Conservation (phyloP, 2,797 vertebrate genomes). For the Petrocephalus schoutedeni region DNA sequence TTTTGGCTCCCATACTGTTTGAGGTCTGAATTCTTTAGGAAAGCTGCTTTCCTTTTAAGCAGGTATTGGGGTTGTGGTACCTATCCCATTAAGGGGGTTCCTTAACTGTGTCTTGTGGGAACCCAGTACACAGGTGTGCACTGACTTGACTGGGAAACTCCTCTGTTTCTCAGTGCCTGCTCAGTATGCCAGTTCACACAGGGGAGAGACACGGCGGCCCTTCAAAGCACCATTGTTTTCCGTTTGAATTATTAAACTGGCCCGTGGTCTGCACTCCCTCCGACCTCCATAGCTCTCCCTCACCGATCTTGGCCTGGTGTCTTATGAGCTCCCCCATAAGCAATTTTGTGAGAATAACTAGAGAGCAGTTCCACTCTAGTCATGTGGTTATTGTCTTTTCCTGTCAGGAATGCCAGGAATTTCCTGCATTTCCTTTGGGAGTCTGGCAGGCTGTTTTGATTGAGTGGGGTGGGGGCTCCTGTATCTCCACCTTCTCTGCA, state of each 20-base stretch:
- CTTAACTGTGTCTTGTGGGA: not conserved
- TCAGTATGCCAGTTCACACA: conserved; percentile 1
- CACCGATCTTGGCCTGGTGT: not conserved
- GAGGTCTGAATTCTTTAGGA: not conserved
- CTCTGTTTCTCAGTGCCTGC: not conserved
- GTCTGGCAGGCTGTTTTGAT: not conserved
- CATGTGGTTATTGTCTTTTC: conserved; percentile 70
- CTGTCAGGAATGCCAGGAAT: conserved; percentile 72
- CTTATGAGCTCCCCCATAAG: not conserved
- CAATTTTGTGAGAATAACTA: not conserved
- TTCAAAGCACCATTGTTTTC: conserved; percentile 51
- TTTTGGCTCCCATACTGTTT: not conserved
- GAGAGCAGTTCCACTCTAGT: conserved; percentile 44
- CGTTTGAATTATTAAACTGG: conserved; percentile 64
- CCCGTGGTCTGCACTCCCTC: conserved; percentile 33
- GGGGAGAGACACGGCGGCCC: conserved; percentile 28
- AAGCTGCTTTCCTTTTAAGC: not conserved
- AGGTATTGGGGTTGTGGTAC: not conserved
- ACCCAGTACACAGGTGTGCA: not conserved
- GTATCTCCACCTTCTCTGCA: not conserved
- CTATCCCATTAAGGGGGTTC: not conserved
- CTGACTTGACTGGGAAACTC: not conserved
- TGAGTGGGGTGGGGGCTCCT: not conserved
- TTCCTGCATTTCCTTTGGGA: conserved; percentile 57
- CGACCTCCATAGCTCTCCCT: conserved; percentile 36